Evolutionary conservation across 2,888 invertebrate genomes (phyloP), one percentile per base, ranked within the genome.

Genomic region (Dioctria rufipes): DNA sequence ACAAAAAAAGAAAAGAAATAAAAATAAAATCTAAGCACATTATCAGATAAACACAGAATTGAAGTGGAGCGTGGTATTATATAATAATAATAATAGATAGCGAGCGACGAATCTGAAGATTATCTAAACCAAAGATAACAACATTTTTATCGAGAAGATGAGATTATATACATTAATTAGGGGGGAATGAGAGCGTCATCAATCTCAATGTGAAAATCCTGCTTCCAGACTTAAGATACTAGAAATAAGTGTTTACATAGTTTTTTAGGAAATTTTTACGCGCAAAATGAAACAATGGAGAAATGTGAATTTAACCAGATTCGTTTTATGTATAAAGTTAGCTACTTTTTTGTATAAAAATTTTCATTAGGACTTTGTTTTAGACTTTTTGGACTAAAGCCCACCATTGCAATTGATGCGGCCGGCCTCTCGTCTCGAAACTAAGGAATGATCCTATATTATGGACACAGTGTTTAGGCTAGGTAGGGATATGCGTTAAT

Each of bases 201-300:
- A 77, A 63, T 77, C 77, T 77, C 63, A 77, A 77, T 77, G 77
- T 77, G 77, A 77, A 77, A 83, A 82, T 82, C 82, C 84, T 84
- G 84, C 85, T 85, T 85, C 85, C 85, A 85, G 84, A 84, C 84
- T 85, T 85, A 84, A 84, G 84, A 85, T 84, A 84, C 80, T 85
- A 85, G 85, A 73, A 61, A 79, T 85, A 85, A 85, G 84, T 85
- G 84, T 85, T 85, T 84, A 84, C 77, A 77, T 77, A 77, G 77
- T 77, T 77, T 77, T 77, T 77, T 77, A 77, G 77, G 77, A 77
- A 77, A 77, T 77, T 77, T 77, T 77, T 77, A 77, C 77, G 77
- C 77, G 77, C 77, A 77, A 25, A 25, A 63, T 63, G 77, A 77
- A 77, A 77, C 61, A 77, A 61, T 63, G 63, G 61, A 63, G 46